Base-by-base conservation (phyloP, 2,113 vertebrate species). In the Brachyhypopomus gauderio region DNA sequence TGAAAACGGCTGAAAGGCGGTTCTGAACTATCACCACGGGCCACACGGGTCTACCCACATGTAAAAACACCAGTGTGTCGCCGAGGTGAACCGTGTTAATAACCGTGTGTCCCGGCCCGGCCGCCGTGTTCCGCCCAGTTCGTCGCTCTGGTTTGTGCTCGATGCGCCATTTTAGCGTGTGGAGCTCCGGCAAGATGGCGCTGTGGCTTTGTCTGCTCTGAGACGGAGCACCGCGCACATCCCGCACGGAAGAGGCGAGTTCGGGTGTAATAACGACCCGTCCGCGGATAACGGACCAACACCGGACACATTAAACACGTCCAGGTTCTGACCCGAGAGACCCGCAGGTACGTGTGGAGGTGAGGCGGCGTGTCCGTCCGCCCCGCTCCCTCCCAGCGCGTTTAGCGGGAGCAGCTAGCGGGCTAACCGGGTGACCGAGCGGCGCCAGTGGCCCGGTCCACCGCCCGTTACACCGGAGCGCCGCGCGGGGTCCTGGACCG, bases 131-230 rank as follows among this genome's bases (percentile, higher is more conserved):
- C 64, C 64, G 36, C 64, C 64, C 64, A 67, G 19, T 34, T 23
- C 41, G 36, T n/a, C 34, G 20, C 30, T 23, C 2, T 11, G 58
- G 60, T n/a, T 62, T 59, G 89, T 90, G 92, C 88, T 90, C 89
- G 89, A 93, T 93, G 94, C 94, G 91, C 94, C 93, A 95, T 94
- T 94, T 95, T 93, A 92, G 89, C 93, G 94, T 92, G 91, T 92
- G 90, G 77, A 89, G 91, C 89, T 94, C 92, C 88, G 93, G 91
- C 91, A 97, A 97, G 95, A 97, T 96, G 95, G 96, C 96, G 92
- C 92, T 92, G 70, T 86, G 81, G 93, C 88, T 94, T 93, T 93
- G 90, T 95, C 90, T 94, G n/a, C n/a, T n/a, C n/a, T n/a, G n/a
- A n/a, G n/a, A n/a, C n/a, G n/a, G n/a, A n/a, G n/a, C n/a, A n/a